Base-by-base conservation (phyloP, 2,113 vertebrate species). In the Lagopus leucura region DNA sequence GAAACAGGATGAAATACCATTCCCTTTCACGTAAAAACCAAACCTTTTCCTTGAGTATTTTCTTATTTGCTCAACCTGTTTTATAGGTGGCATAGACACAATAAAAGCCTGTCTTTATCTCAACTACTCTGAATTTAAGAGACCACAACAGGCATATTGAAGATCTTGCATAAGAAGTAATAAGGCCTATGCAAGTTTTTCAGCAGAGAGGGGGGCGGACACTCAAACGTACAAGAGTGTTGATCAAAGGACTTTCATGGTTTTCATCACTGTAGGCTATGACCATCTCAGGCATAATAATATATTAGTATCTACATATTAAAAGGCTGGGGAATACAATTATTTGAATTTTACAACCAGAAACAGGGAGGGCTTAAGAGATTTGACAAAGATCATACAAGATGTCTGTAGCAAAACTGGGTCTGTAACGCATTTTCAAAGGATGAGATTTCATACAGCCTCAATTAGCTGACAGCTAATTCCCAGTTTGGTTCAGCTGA, bases 201-300 rank as follows among this genome's bases (percentile, higher is more conserved):
- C 38, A 64, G 52, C 42, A 74, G 45, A 94, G 24, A 27, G 30
- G 60, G 73, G 36, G 73, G 45, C n/a, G 40, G 60, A n/a, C 0
- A 0, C n/a, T 45, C 55, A 94, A 88, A 76, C 7, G 30, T 38
- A 47, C 27, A n/a, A 58, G 88, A 71, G 12, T 55, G 12, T 38
- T 42, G 25, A 52, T 76, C 88, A 65, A 60, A 58, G 71, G 88
- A 58, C n/a, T 77, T 92, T 64, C n/a, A 15, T 60, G 21, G 14
- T 57, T 86, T 94, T 91, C 71, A 79, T 82, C 71, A 72, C 38
- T 65, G n/a, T 76, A 54, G 30, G 27, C 38, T 76, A 72, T 66
- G 13, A 82, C 61, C 24, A 76, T 48, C 85, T 94, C 63, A 88
- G 89, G 74, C 74, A 91, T 88, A 73, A 85, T 87, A 91, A 91